Evolutionary conservation across 1,140 invertebrate species (phyloP).

Genomic region (Homarus americanus): DNA sequence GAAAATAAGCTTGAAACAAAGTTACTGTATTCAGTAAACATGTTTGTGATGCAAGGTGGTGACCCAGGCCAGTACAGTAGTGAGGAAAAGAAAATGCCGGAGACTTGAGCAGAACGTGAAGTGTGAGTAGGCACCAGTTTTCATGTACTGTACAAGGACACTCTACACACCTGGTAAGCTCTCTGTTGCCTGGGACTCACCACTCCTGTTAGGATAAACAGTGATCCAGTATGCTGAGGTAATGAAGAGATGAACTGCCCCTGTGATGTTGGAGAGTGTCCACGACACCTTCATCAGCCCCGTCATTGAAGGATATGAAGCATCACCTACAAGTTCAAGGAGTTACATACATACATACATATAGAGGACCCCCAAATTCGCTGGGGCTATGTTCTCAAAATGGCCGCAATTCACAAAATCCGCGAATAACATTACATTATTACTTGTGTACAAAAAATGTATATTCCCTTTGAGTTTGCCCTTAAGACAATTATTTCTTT

Average conservation of each 20-base stretch:
- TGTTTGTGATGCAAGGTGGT: too few relatives aligned
- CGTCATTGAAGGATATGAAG: constrained; percentile 57
- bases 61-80: not conserved
- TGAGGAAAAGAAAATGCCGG: too few relatives aligned
- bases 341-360: not conserved
- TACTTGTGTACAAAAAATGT: too few relatives aligned
- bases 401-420: too few relatives aligned
- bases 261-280: constrained; percentile 69
- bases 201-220: constrained; percentile 60
- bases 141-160: not conserved
- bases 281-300: constrained; percentile 58
- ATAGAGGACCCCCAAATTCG: too few relatives aligned
- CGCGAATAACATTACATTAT: too few relatives aligned
- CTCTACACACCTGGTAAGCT: not conserved
- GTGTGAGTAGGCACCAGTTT: not conserved
- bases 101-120: not conserved
- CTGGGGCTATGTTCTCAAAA: too few relatives aligned
- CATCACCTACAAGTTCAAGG: constrained; percentile 45
- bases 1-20: too few relatives aligned
- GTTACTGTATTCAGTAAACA: too few relatives aligned
- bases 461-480: too few relatives aligned
- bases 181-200: constrained; percentile 44
- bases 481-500: too few relatives aligned
- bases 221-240: constrained; percentile 65
- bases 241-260: constrained; percentile 65